These are phyloP conservation scores for Buceros bicornis DNA, from an alignment of 2,797 vertebrate species.

Conservation along the genomic window DNA sequence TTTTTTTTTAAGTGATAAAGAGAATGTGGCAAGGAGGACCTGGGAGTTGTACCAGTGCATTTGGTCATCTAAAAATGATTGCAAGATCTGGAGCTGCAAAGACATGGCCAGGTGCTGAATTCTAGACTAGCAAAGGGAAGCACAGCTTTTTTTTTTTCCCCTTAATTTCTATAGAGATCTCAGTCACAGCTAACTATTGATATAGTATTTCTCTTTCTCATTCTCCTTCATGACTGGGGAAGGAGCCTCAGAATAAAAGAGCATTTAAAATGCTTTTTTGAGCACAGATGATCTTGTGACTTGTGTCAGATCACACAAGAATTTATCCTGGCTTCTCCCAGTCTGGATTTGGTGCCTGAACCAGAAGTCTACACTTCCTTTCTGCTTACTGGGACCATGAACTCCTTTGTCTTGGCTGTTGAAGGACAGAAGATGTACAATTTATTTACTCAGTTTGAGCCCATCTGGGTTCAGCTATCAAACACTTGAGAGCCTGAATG, in stretches of 20 bases:
- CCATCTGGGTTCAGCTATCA: background rate
- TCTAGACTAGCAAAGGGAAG: background rate
- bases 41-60: background rate
- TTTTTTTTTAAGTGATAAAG: background rate
- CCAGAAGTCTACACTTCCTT: background rate
- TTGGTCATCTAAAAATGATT: background rate
- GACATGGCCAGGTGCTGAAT: background rate
- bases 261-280: background rate
- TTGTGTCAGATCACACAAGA: background rate
- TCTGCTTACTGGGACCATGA: background rate
- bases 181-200: background rate
- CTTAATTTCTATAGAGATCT: background rate
- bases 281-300: background rate
- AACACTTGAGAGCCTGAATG: background rate
- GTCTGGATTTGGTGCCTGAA: background rate
- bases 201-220: background rate
- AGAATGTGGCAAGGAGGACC: background rate
- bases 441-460: background rate
- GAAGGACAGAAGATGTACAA: background rate
- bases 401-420: background rate
- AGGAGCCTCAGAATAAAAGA: background rate
- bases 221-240: background rate
- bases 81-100: background rate
- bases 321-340: background rate
- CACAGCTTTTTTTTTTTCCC: background rate